Percentiles rank a stretch among this genome's conserved stretches.
These are phyloP conservation scores for Platorchestia sp. DNA, from an alignment of 1,140 invertebrate species.

Conservation along the genomic window DNA sequence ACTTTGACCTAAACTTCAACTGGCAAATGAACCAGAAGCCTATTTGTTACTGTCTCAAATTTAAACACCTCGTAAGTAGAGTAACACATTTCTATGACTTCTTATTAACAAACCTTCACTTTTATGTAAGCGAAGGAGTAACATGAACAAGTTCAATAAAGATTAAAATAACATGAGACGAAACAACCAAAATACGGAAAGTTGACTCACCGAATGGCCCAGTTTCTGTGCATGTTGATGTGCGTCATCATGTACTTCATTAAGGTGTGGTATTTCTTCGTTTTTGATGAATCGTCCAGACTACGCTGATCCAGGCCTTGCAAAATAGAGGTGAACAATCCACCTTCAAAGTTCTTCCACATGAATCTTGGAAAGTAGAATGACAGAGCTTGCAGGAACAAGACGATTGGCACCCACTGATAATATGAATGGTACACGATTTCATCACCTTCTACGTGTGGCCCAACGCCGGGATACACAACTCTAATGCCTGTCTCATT, in stretches of 20 bases:
- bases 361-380: constrained; percentile 71
- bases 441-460: constrained; percentile 75
- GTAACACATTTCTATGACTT: too few relatives aligned
- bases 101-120: too few relatives aligned
- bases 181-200: neutral
- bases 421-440: constrained; percentile 73
- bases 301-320: constrained; percentile 56
- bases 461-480: constrained; percentile 68
- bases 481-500: constrained; percentile 57
- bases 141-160: too few relatives aligned
- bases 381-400: constrained; percentile 72
- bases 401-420: constrained; percentile 72
- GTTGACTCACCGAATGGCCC: constrained; percentile 52
- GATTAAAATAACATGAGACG: neutral
- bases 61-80: neutral
- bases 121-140: too few relatives aligned
- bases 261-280: constrained; percentile 57
- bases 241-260: constrained; percentile 62
- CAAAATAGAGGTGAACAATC: constrained; percentile 67
- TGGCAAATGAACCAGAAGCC: neutral
- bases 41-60: neutral
- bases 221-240: constrained; percentile 62
- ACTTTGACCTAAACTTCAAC: too few relatives aligned
- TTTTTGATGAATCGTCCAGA: constrained; percentile 25
- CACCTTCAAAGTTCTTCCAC: constrained; percentile 68